Conservation (phyloP, 2,888 invertebrate genomes). For the Megamerina dolium region DNA sequence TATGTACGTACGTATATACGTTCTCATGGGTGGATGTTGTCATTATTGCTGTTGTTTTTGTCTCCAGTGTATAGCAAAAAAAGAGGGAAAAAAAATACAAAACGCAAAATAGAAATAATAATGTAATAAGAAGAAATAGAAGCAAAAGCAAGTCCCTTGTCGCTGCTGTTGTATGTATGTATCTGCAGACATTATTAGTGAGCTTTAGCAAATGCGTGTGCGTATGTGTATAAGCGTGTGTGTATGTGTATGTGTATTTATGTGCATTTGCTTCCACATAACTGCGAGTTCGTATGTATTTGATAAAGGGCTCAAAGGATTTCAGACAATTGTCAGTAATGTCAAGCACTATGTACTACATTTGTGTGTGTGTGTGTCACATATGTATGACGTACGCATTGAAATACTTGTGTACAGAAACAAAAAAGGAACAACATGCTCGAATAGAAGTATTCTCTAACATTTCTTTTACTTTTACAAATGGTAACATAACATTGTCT, state of each 20-base stretch:
- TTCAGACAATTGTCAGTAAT: slow-evolving; percentile 16
- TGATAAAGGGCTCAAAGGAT: slow-evolving; percentile 17
- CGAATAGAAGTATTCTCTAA: no score
- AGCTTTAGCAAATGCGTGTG: no score
- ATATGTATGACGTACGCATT: not conserved
- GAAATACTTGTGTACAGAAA: not conserved
- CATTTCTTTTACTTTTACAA: no score
- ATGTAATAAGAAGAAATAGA: no score
- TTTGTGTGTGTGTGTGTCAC: no score
- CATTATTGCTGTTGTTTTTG: not conserved
- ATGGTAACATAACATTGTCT: no score
- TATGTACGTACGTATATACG: not conserved
- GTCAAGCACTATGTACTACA: no score
- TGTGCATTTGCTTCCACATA: not conserved
- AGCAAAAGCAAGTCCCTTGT: no score
- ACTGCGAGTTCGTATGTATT: not conserved
- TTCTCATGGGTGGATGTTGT: not conserved
- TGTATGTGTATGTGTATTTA: slow-evolving; percentile 1
- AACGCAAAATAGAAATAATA: no score
- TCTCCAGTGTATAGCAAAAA: slow-evolving; percentile 5
- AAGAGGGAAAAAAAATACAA: no score
- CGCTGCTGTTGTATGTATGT: no score
- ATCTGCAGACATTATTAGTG: no score
- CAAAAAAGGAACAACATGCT: not conserved
- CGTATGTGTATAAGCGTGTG: not conserved